Conservation (phyloP, 53 echinoderm and acorn worm species). For the Hippasteria phrygiana region DNA sequence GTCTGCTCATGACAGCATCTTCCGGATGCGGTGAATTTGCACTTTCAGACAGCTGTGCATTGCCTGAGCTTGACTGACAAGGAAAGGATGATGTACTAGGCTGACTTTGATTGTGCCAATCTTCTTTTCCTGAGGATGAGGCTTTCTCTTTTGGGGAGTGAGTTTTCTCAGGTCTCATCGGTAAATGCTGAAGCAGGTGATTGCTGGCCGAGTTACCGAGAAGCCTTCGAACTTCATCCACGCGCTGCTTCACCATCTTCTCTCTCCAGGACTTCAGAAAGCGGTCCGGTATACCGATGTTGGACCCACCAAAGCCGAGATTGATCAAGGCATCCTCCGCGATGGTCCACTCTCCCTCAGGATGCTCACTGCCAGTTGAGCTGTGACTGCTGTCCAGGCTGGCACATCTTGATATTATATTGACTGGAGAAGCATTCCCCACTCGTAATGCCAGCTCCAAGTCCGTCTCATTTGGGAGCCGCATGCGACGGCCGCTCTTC, state of each 20-base stretch:
- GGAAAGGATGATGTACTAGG: not conserved
- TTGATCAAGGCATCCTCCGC: slow-evolving; percentile 90
- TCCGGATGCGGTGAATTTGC: slow-evolving; percentile 14
- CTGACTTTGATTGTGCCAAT: not conserved
- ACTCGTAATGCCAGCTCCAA: slow-evolving; percentile 51
- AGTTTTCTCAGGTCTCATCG: slow-evolving; percentile 23
- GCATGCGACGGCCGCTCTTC: slow-evolving; percentile 28
- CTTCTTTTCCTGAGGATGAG: not conserved
- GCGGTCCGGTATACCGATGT: slow-evolving; percentile 87
- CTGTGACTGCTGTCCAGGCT: slow-evolving; percentile 81
- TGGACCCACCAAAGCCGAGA: slow-evolving; percentile 88
- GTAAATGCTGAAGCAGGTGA: slow-evolving; percentile 39
- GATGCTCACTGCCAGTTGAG: slow-evolving; percentile 47
- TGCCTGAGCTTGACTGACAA: not conserved
- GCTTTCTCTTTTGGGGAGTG: slow-evolving; percentile 44
- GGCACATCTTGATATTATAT: slow-evolving; percentile 73
- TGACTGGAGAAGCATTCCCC: slow-evolving; percentile 56
- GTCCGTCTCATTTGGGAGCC: slow-evolving; percentile 59
- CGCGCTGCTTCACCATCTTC: slow-evolving; percentile 72
- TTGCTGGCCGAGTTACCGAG: slow-evolving; percentile 35
- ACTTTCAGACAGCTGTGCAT: not conserved
- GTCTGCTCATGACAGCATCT: slow-evolving; percentile 46
- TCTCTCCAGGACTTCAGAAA: slow-evolving; percentile 91
- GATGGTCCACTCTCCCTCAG: slow-evolving; percentile 72
- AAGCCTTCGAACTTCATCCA: slow-evolving; percentile 76